Evolutionary conservation across 30 jellyfish, hydroid and myxozoan genomes (phyloP).

Genomic region (Aurelia aurita): DNA sequence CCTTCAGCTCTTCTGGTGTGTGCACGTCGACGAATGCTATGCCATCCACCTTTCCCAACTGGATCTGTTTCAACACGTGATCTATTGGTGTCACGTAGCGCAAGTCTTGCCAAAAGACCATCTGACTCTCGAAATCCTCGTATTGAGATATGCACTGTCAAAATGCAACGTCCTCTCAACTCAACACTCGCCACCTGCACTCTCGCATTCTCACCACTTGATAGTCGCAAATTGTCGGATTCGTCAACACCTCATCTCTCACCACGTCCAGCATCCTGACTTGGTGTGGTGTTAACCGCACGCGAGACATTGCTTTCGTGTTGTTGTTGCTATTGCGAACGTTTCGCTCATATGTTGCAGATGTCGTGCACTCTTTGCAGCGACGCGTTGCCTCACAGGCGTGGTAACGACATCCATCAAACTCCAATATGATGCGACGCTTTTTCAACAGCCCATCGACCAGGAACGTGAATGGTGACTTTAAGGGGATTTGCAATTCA

Average conservation of each 20-base stretch:
- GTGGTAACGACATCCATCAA: constrained; percentile 38
- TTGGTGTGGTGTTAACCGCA: not conserved
- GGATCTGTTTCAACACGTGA: not conserved
- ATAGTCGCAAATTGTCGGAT: not conserved
- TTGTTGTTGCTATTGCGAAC: not conserved
- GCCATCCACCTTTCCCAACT: not conserved
- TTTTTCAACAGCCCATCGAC: not conserved
- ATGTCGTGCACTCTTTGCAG: not conserved
- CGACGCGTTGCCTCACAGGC: not conserved
- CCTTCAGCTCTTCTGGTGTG: not conserved
- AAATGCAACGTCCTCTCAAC: too few species aligned
- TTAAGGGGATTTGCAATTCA: not conserved
- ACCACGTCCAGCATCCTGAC: not conserved
- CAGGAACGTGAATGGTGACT: not conserved
- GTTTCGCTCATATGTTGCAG: too few species aligned
- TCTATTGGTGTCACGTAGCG: not conserved
- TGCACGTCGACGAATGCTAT: not conserved
- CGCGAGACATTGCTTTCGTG: too few species aligned
- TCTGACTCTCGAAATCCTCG: not conserved
- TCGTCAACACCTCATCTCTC: not conserved
- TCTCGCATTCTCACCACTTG: not conserved
- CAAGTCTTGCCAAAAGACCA: not conserved
- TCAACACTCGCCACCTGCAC: not conserved
- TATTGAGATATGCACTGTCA: too few species aligned
- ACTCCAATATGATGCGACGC: not conserved